Evolutionary conservation across 92 coral and sea anemone species (phyloP), one percentile per base, ranked within the genome.

Genomic region (Actinernus sp.): DNA sequence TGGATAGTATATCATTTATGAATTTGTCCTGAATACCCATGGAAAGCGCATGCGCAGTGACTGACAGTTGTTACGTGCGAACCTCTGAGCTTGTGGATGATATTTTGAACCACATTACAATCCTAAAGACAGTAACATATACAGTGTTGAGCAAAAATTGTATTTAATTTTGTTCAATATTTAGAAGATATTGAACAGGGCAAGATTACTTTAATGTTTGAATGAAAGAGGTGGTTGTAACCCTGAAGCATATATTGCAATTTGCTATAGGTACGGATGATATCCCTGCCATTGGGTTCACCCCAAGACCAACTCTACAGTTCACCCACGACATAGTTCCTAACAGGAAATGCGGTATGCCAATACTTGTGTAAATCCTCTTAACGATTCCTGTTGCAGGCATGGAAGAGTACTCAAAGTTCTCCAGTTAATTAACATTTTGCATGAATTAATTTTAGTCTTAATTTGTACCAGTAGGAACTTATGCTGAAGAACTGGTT

Each of bases 221-320:
- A 54, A 79, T 43, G 14, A 61, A 52, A 53, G 66, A 79, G 47
- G 45, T 69, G 28, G 39, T 32, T 30, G 37, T 79, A 20, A 27
- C 41, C 18, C 57, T 79, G 46, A 69, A 55, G 11, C 79, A 79
- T 41, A 57, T 79, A 55, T 41, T 79, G 37, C 86, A 79, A 49
- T 79, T 79, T 71, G 79, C 63, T 7, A 79, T 78, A 50, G 86
- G 86, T 58, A 65, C 86, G 24, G 78, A 61, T 32, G 56, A 61
- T 45, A 33, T 69, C 31, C 78, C 86, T 24, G 86, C 79, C 44
- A 47, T 69, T 61, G 79, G 79, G 9, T 79, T 79, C 57, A 26
- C 63, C 24, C 86, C 86, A 46, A 55, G 73, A 26, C 86, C 86
- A 7, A 79, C 86, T 20, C 28, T 68, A 12, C 16, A 49, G 53